Conservation (phyloP, 2,888 invertebrate genomes). For the Ennomos fuscantarius region DNA sequence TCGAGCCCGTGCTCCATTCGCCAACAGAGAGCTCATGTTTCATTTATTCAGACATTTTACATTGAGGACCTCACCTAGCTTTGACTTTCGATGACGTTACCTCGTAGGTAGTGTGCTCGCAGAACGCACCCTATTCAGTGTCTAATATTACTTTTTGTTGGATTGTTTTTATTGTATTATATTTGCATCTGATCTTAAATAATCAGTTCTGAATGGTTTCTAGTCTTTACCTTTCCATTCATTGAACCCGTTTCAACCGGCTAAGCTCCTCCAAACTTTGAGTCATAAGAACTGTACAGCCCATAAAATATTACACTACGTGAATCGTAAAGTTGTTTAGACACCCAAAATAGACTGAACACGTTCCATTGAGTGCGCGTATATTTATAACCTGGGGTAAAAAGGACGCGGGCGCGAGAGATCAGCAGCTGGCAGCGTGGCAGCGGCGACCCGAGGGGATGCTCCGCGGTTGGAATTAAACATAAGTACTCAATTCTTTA, state of each 20-base stretch:
- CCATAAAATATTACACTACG: slow-evolving; percentile 30
- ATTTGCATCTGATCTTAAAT: no score
- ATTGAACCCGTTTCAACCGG: slow-evolving; percentile 9
- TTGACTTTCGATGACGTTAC: slow-evolving; percentile 17
- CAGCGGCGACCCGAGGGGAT: slow-evolving; percentile 4
- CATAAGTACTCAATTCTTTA: neutral
- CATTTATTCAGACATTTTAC: slow-evolving; percentile 25
- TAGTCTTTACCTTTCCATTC: slow-evolving; percentile 8
- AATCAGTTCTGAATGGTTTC: neutral
- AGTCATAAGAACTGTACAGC: slow-evolving; percentile 27
- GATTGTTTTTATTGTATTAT: no score
- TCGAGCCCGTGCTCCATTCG: slow-evolving; percentile 12
- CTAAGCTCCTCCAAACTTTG: slow-evolving; percentile 8
- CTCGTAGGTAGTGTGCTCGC: neutral
- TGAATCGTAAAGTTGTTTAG: slow-evolving; percentile 34
- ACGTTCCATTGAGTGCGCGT: slow-evolving; percentile 31
- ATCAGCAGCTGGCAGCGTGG: slow-evolving; percentile 13
- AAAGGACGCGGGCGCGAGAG: slow-evolving; percentile 13
- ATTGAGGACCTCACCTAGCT: slow-evolving; percentile 15
- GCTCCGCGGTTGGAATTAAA: neutral
- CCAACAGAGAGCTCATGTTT: slow-evolving; percentile 30
- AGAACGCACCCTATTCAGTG: no score
- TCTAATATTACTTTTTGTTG: no score
- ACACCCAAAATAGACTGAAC: slow-evolving; percentile 27
- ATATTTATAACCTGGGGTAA: slow-evolving; percentile 30